These are phyloP conservation scores for Grammomys surdaster DNA, from an alignment of 2,113 vertebrate genomes.

Conservation along the genomic window DNA sequence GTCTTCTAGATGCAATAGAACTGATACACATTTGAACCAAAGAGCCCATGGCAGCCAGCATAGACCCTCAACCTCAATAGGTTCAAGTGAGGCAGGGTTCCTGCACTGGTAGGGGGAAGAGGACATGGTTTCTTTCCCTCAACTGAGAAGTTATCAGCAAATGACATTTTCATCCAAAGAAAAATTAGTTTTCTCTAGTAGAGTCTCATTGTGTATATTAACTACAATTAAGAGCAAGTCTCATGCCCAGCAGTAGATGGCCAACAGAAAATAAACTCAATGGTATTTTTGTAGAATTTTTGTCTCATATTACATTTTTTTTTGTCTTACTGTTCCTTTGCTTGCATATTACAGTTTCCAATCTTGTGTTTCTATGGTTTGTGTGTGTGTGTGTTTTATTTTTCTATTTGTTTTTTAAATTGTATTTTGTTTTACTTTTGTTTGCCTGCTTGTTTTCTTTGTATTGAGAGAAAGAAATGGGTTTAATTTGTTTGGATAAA, in stretches of 20 bases:
- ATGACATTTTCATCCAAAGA: neutral
- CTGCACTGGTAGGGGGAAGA: neutral
- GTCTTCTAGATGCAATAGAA: neutral
- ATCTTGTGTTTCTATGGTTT: neutral
- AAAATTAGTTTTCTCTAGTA: neutral
- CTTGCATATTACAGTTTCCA: neutral
- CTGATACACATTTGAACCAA: neutral
- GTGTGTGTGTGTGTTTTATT: neutral
- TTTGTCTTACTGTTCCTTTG: neutral
- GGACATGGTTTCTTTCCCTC: neutral
- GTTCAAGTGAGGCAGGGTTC: neutral
- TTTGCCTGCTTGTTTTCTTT: neutral
- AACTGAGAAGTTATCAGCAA: neutral
- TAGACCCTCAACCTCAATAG: neutral
- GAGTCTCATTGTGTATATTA: neutral
- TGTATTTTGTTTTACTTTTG: neutral
- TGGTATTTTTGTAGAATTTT: neutral
- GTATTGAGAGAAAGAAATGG: neutral
- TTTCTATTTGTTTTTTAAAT: neutral
- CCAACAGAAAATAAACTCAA: neutral
- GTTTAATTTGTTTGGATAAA: neutral
- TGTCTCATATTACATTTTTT: neutral
- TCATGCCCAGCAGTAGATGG: neutral
- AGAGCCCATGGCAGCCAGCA: neutral
- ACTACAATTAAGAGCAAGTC: neutral